Conservation (phyloP, 2,113 vertebrate genomes). For the Neoarius graeffei region DNA sequence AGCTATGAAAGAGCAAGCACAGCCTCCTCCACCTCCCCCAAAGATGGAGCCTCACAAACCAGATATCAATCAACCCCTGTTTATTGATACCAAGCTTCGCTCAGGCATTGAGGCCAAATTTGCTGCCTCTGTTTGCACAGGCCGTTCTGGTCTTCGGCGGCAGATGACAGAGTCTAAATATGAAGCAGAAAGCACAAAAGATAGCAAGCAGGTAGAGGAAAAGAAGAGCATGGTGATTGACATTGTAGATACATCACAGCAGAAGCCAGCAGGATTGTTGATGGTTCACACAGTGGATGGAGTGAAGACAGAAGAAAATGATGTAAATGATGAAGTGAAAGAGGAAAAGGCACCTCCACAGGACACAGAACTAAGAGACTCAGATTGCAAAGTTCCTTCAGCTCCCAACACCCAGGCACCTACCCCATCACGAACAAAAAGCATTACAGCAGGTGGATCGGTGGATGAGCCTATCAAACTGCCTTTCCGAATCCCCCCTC, state of each 20-base stretch:
- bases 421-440: conserved; percentile 72
- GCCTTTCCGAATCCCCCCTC: conserved; percentile 92
- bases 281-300: conserved; percentile 89
- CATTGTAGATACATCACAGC: conserved; percentile 81
- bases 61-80: conserved; percentile 94
- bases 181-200: conserved; percentile 73
- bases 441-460: conserved; percentile 80
- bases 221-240: conserved; percentile 83
- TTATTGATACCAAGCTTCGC: conserved; percentile 93
- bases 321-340: conserved; percentile 71
- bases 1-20: conserved; percentile 88
- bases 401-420: conserved; percentile 68
- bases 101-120: conserved; percentile 83
- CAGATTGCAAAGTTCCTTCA: conserved; percentile 57
- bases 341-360: conserved; percentile 55
- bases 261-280: conserved; percentile 85
- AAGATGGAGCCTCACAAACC: conserved; percentile 85
- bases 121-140: conserved; percentile 71
- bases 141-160: conserved; percentile 78
- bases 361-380: conserved; percentile 74
- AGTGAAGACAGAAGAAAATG: conserved; percentile 56
- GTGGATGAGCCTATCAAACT: conserved; percentile 87
- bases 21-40: conserved; percentile 76
- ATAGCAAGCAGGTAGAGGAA: conserved; percentile 75
- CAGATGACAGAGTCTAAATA: conserved; percentile 90